Evolutionary conservation across 1,140 invertebrate genomes (phyloP), one percentile per base, ranked within the genome.

Genomic region (Drosophila orena): DNA sequence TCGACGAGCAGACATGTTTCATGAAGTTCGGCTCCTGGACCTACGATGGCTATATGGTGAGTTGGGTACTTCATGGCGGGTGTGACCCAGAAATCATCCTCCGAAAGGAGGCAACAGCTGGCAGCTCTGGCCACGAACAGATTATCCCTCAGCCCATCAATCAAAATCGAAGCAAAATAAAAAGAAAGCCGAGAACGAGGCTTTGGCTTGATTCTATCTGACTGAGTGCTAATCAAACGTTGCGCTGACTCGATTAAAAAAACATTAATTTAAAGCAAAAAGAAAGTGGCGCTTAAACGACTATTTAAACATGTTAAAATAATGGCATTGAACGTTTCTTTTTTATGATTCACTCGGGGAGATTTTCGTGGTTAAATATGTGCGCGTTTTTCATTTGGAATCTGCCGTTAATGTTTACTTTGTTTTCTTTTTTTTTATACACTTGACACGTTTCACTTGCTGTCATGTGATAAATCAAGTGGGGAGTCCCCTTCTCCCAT

Each of bases 21-120:
- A 98, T 99, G 96, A 99, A 99, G 93, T 99, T 99, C 81, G 98
- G 98, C 69, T 98, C 97, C 42, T 97, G 97, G 97, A 97, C 97
- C 24, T 98, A 97, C 93, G 97, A 98, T 91, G 97, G 97, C 70
- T 97, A 97, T 90, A 96, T 96, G 96, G 97, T 96, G 93, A 95
- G 93, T 93, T 15, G 15, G 10, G 4, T 14, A 30, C 3, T 44
- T 44, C 3, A 8, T 8, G 2, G 14, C 8, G 22, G 3, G 12
- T 24, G 11, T 12, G 10, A 10, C 35, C 35, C 15, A 12, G 8
- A 47, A 30, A 1, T 34, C 30, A 37, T 37, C 44, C 69, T 66
- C 64, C 70, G 69, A 78, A 57, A 66, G 30, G n/a, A 30, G 30
- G 20, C 66, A 55, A 52, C 59, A 70, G 62, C 70, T 84, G 80